Evolutionary conservation across 2,888 invertebrate genomes (phyloP), one percentile per base, ranked within the genome.

Genomic region (Clunio marinus): DNA sequence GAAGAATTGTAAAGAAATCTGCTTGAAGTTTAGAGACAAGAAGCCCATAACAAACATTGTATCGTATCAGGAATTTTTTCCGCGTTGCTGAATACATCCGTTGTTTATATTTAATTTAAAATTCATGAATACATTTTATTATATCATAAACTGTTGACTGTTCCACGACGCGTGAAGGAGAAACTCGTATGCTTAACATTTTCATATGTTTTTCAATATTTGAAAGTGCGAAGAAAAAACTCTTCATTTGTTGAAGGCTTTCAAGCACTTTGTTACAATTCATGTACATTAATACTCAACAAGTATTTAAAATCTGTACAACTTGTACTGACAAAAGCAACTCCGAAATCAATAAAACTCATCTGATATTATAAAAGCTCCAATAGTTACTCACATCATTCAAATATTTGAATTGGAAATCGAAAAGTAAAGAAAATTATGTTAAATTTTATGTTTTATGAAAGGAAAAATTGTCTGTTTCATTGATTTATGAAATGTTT

Each of bases 261-360:
- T 5, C 2, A 32, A 32, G 32, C 5, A 41, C 15, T 41, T 10
- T 15, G 15, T n/a, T n/a, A 41, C 41, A 41, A n/a, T 41, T 41
- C n/a, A n/a, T 41, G n/a, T 41, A 5, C 41, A 13, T 15, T 3
- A 41, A n/a, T 41, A 41, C 15, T 41, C 41, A 41, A 41, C 41
- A 41, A 41, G 41, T 41, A 41, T 41, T 41, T 41, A 41, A 41
- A 41, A n/a, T n/a, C n/a, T n/a, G n/a, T 41, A 41, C 41, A 41
- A n/a, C 41, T 13, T 10, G 41, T n/a, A 41, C n/a, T 15, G 3
- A n/a, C 41, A 41, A 41, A 41, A 15, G 41, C 41, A 41, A n/a
- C 15, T 41, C 41, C 3, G 10, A 10, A 41, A 41, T 41, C 41
- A 3, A 10, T 2, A 15, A 5, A 5, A 13, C 41, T 15, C 41